Evolutionary conservation across 2,888 invertebrate species (phyloP).

Genomic region (Cerastis leucographa): DNA sequence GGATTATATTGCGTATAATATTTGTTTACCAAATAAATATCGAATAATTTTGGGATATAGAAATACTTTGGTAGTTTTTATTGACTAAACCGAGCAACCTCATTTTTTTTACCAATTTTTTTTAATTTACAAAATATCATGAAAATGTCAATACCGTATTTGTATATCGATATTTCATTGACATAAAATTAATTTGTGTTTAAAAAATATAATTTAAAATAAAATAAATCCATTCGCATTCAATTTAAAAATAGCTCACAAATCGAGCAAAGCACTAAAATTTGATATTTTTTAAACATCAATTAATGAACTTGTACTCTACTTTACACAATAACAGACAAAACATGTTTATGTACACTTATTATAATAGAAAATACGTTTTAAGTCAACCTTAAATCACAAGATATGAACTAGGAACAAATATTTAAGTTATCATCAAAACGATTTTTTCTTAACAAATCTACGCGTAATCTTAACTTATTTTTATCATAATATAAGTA

Average conservation of each 20-base stretch:
- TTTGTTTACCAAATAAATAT: slow-evolving; percentile 56
- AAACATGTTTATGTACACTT: slow-evolving; percentile 67
- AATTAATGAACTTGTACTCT: slow-evolving; percentile 61
- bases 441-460: slow-evolving; percentile 66
- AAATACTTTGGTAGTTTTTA: slow-evolving; percentile 79
- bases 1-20: slow-evolving; percentile 55
- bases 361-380: slow-evolving; percentile 70
- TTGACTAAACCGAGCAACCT: slow-evolving; percentile 73
- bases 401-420: slow-evolving; percentile 79
- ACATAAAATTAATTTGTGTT: slow-evolving; percentile 46
- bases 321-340: slow-evolving; percentile 71
- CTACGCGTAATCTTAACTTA: slow-evolving; percentile 54
- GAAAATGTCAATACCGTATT: slow-evolving; percentile 45
- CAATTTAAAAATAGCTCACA: slow-evolving; percentile 30
- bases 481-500: slow-evolving; percentile 36
- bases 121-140: slow-evolving; percentile 59
- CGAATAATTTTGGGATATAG: slow-evolving; percentile 67
- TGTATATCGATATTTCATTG: slow-evolving; percentile 34
- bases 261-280: slow-evolving; percentile 29
- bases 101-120: slow-evolving; percentile 45
- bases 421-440: slow-evolving; percentile 70
- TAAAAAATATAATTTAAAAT: slow-evolving; percentile 55
- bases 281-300: slow-evolving; percentile 64
- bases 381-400: slow-evolving; percentile 73
- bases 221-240: slow-evolving; percentile 29